Conservation (phyloP, 2,797 vertebrate species). For the Pelochelys cantorii region DNA sequence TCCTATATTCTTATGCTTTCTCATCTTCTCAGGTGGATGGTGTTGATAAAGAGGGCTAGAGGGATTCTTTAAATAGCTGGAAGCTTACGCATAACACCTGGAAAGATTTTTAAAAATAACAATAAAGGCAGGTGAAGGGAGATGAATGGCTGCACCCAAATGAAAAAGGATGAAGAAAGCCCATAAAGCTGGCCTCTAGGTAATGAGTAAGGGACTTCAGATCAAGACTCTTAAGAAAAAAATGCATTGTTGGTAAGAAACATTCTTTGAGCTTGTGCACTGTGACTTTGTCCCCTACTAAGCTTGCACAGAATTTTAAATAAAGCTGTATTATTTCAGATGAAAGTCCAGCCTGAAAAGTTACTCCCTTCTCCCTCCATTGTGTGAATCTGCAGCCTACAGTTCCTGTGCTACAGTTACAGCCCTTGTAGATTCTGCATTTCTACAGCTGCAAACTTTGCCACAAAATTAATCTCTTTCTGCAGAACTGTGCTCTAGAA, state of each 20-base stretch:
- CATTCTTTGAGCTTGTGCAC: not conserved
- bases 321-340: not conserved
- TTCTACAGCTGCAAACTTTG: not conserved
- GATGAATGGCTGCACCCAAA: not conserved
- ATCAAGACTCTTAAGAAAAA: not conserved
- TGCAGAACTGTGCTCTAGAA: not conserved
- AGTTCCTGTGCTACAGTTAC: not conserved
- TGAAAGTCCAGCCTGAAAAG: not conserved
- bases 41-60: not conserved
- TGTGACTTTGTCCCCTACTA: not conserved
- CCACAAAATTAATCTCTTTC: rapidly evolving
- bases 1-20: rapidly evolving
- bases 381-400: not conserved
- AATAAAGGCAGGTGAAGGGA: not conserved
- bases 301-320: not conserved
- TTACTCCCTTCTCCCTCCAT: not conserved
- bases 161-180: not conserved
- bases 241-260: not conserved
- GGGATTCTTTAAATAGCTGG: not conserved
- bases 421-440: not conserved
- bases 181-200: not conserved
- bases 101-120: not conserved
- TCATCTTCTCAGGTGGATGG: rapidly evolving
- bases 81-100: not conserved
- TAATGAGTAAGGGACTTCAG: not conserved